Evolutionary conservation across 2,797 vertebrate genomes (phyloP), one percentile per base, ranked within the genome.

Genomic region (Xenopus petersii): DNA sequence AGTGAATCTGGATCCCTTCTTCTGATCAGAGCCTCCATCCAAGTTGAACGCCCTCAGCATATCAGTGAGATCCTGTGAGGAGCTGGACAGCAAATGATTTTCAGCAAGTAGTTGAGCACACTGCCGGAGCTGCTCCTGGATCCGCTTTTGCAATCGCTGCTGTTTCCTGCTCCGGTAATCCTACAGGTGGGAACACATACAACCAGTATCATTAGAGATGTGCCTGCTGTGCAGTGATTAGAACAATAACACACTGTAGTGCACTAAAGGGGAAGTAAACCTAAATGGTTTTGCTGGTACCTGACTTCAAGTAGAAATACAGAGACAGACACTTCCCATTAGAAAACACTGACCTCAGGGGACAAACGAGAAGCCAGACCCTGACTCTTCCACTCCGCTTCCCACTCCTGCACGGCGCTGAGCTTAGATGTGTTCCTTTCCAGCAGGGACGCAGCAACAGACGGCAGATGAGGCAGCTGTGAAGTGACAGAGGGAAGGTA

Each of bases 1-100:
- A n/a, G 89, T 95, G 81, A 96, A 97, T 73, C 94, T 93, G 55
- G 92, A 94, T 65, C 93, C 93, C 81, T 95, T 96, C 69, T 87
- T 82, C 42, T 78, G 91, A 17, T 84, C 70, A 59, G 82, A 5
- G 83, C 71, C 56, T 80, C 83, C 67, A 87, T 87, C 26, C 46
- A 80, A 16, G 24, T 81, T 85, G 75, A 94, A 94, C 49, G 88
- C 72, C 68, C 89, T 90, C 77, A 95, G 89, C 26, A 95, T 73
- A 60, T 95, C 93, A 2, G 89, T 80, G 55, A 96, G 85, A 73
- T 96, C 94, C 58, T 59, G 79, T 0, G 77, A 62, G 24, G 64
- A 58, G 0, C 73, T n/a, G 3, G 62, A 10, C 42, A 80, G 79
- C 1, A 63, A 16, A 4, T 80, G 72, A 9, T 88, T 85, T 73